Evolutionary conservation across 2,888 invertebrate species (phyloP).

Genomic region (Macrostomum cliftonense): DNA sequence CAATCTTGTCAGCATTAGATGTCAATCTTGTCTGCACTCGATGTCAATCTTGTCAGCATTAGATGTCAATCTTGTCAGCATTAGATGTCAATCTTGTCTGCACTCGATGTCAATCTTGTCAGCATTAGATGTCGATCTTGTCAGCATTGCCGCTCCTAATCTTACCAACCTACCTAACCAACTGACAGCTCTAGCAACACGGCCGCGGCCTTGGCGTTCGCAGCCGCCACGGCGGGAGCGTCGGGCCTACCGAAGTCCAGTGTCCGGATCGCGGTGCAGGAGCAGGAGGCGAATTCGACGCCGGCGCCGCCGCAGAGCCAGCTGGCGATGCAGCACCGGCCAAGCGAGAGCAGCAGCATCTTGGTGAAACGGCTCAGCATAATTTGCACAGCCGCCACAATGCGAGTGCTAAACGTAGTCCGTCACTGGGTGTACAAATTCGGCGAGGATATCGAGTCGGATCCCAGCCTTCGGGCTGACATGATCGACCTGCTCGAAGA

Average conservation of each 20-base stretch:
- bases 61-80: too few relatives aligned
- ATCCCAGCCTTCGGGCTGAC: constrained; percentile 52
- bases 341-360: too few relatives aligned
- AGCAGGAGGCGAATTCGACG: constrained; percentile 25
- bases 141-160: too few relatives aligned
- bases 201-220: constrained; percentile 61
- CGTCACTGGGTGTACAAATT: constrained; percentile 70
- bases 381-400: constrained; percentile 76
- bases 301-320: constrained; percentile 3
- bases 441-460: constrained; percentile 59
- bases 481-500: constrained; percentile 72
- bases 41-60: too few relatives aligned
- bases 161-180: too few relatives aligned
- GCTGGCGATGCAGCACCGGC: constrained; percentile 6
- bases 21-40: too few relatives aligned
- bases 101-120: too few relatives aligned
- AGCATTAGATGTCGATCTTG: too few relatives aligned
- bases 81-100: too few relatives aligned
- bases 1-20: too few relatives aligned
- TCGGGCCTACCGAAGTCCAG: constrained; percentile 49
- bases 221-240: constrained; percentile 72
- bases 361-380: constrained; percentile 28
- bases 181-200: constrained; percentile 31
- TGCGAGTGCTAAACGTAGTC: constrained; percentile 70
- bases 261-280: too few relatives aligned